These are phyloP conservation scores for Ophioninae sp. DNA, from an alignment of 2,888 invertebrate genomes.

Conservation along the genomic window DNA sequence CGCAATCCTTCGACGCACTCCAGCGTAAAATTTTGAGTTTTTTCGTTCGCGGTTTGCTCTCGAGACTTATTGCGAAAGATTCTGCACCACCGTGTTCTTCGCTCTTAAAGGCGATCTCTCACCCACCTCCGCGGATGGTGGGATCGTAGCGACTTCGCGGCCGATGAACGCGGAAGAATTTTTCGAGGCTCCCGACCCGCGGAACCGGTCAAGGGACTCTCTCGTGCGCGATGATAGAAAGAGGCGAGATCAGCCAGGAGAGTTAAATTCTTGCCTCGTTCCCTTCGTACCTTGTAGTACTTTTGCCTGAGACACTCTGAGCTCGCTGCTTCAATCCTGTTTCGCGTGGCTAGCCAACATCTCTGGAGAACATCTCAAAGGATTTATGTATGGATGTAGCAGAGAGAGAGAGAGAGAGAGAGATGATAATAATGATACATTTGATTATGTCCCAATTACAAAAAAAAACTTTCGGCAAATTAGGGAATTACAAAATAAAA, in stretches of 20 bases:
- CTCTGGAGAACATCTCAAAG: constrained; percentile 32
- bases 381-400: constrained; percentile 8
- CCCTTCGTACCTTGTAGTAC: constrained; percentile 48
- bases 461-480: too few relatives aligned
- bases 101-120: constrained; percentile 19
- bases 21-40: neutral
- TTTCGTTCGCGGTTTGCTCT: constrained; percentile 7
- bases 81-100: neutral
- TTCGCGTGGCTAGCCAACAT: constrained; percentile 38
- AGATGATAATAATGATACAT: neutral
- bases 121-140: constrained; percentile 18
- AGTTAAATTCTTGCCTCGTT: constrained; percentile 52
- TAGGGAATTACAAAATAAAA: too few relatives aligned
- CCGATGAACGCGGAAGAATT: constrained; percentile 77
- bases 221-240: constrained; percentile 41
- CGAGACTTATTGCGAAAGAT: constrained; percentile 8
- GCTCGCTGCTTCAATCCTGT: constrained; percentile 48
- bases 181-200: constrained; percentile 66
- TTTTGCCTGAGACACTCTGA: constrained; percentile 52
- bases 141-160: constrained; percentile 62
- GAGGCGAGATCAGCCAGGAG: constrained; percentile 15
- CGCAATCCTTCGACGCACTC: neutral
- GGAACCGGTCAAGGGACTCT: constrained; percentile 64
- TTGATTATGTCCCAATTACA: too few relatives aligned
- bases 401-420: neutral